A percentile compares a stretch with the other conserved stretches of the same genome.
phyloP scores from a whole-genome alignment of 2,113 vertebrate genomes.

The Panthera uncia region DNA sequence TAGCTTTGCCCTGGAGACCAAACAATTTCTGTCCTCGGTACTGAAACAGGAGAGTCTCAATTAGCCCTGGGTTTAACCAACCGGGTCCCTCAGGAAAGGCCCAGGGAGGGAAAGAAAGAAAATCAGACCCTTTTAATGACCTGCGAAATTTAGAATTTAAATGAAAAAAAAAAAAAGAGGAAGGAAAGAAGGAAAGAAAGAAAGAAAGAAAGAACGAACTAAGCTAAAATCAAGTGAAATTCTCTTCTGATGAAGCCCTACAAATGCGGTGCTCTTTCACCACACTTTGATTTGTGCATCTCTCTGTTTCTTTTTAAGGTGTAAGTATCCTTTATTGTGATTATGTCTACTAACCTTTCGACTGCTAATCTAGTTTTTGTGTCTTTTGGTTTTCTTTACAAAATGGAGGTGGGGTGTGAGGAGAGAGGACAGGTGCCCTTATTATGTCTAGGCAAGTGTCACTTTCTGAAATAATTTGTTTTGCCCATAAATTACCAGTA shows the following conservation, averaged over 20 bases:
- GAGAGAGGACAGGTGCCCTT: background rate
- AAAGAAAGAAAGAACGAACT: no score
- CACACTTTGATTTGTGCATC: background rate
- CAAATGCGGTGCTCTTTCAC: background rate
- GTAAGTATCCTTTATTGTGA: background rate
- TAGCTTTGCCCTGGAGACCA: background rate
- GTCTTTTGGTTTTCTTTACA: background rate
- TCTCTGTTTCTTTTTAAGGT: background rate
- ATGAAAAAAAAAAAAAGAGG: background rate
- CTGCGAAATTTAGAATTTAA: background rate
- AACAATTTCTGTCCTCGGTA: constrained; percentile 11
- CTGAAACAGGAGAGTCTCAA: background rate
- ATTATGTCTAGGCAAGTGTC: background rate
- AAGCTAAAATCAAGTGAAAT: background rate
- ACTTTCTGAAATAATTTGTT: background rate
- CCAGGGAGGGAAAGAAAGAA: background rate
- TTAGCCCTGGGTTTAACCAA: background rate
- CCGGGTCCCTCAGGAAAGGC: background rate
- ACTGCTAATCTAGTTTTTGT: background rate
- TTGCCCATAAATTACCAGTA: background rate
- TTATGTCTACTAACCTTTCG: background rate
- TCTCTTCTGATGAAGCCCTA: background rate
- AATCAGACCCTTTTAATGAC: background rate
- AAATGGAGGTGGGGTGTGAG: background rate
- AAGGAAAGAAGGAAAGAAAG: no score